Evolutionary conservation across 92 coral and sea anemone species (phyloP), one percentile per base, ranked within the genome.

Genomic region (Desmophyllum pertusum): DNA sequence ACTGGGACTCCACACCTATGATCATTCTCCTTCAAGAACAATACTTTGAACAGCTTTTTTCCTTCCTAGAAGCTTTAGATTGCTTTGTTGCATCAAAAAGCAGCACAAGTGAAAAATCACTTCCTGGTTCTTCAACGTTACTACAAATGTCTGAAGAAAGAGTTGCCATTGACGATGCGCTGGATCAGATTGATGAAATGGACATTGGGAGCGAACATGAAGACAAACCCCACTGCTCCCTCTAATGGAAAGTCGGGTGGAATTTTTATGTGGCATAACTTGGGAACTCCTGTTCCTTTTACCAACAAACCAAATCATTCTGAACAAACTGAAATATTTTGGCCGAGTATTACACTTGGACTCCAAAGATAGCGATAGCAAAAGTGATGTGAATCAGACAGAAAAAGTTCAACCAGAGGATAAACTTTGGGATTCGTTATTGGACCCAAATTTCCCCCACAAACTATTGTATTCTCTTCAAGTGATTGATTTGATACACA

Each of bases 211-310:
- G 48, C 30, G 73, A 88, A 33, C 73, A 65, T 21, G 55, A 51
- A 42, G 75, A 25, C 55, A 84, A 78, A 73, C 66, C 66, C 78
- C 77, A 7, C 38, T 71, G 82, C 83, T 72, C 29, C 86, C 80
- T 33, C 57, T 82, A 0, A 83, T 62, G 89, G 93, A 88, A 85
- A 85, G 84, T 65, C 91, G 91, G 21, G 90, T 93, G 46, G 93
- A 96, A 79, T 86, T 75, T 78, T 84, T 96, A 37, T 96, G 95
- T 38, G 95, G 94, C 11, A 87, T 96, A 50, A 93, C 95, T 51
- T 96, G 98, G 98, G 98, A 96, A 72, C 88, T 96, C 10, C 82
- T 96, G 72, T 89, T 89, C 85, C 91, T 96, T 64, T 84, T 96
- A 75, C 97, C 97, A 3, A 96, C 98, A 40, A 96, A 94, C 55